Conservation (phyloP, 2,797 vertebrate species). For the Pantherophis vulpinus region DNA sequence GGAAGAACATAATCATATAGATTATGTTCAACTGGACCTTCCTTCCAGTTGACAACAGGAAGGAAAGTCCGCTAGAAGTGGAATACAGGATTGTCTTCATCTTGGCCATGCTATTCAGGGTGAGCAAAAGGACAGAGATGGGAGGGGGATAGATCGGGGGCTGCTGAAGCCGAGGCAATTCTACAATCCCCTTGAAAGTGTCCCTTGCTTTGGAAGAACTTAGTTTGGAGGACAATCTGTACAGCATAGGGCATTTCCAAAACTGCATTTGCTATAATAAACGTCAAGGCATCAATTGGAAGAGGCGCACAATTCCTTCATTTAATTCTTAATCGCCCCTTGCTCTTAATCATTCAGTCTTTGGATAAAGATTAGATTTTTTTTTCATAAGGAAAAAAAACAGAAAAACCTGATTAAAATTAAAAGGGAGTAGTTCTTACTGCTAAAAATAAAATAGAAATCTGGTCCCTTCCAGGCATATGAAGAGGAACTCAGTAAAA, state of each 20-base stretch:
- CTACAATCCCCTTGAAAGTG: background rate
- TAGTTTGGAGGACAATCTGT: background rate
- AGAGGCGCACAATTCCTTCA: background rate
- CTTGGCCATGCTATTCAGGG: background rate
- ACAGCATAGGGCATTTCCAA: background rate
- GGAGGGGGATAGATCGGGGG: background rate
- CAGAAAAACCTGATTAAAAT: background rate
- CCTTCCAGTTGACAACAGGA: background rate
- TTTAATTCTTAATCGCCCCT: background rate
- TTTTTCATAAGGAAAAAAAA: background rate
- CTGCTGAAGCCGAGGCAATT: background rate
- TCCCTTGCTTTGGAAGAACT: background rate
- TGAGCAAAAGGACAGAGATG: background rate
- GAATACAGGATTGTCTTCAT: background rate
- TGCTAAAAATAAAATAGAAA: background rate
- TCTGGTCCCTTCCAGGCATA: background rate
- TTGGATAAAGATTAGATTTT: background rate
- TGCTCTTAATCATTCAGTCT: background rate
- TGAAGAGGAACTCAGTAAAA: background rate
- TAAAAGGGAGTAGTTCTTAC: background rate
- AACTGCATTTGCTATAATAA: background rate
- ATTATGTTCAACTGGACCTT: no score
- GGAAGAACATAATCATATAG: no score
- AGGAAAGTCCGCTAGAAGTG: background rate
- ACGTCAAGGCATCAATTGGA: background rate